Evolutionary conservation across 2,888 invertebrate species (phyloP), one percentile per base, ranked within the genome.

Genomic region (Auanema freiburgensis): DNA sequence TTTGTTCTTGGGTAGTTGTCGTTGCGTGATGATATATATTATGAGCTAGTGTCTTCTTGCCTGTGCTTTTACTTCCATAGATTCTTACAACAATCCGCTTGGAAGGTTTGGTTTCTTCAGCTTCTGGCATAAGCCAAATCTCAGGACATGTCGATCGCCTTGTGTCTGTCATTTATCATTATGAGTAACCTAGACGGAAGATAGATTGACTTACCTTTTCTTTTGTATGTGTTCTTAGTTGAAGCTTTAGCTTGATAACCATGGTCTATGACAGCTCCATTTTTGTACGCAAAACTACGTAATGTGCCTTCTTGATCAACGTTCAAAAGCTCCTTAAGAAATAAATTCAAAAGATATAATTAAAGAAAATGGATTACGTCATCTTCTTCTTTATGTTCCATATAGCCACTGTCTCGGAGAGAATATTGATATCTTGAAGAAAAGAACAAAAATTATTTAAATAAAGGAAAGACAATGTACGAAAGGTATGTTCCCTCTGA

Each of bases 71-170:
- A 16, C 66, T 63, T 14, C 80, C 80, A 62, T 80, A 80, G 14
- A 80, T 56, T 33, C 80, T 52, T 1, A 73, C 51, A 12, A 70
- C 67, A 8, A 73, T 65, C 11, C 65, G 59, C 42, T 62, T 54
- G 56, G 63, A 60, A 25, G 59, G 60, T 12, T 65, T 67, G 4
- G 56, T 49, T 12, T 63, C 58, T 14, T 65, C 59, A 1, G 57
- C 64, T 23, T 68, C 70, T 0, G 71, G 67, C 59, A 76, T 77
- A 24, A 81, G 71, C 69, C 78, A 81, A 53, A 81, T 81, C 65
- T 81, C 81, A 12, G 81, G 81, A 67, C 81, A 81, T 1, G 81
- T 81, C 18, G 81, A 74, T 6, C 81, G 76, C 16, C 81, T 76
- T 33, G 61, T 64, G 55, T 68, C 73, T 62, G 57, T 23, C 63